Base-by-base conservation (phyloP, 2,113 vertebrate genomes). In the Mirza zaza region DNA sequence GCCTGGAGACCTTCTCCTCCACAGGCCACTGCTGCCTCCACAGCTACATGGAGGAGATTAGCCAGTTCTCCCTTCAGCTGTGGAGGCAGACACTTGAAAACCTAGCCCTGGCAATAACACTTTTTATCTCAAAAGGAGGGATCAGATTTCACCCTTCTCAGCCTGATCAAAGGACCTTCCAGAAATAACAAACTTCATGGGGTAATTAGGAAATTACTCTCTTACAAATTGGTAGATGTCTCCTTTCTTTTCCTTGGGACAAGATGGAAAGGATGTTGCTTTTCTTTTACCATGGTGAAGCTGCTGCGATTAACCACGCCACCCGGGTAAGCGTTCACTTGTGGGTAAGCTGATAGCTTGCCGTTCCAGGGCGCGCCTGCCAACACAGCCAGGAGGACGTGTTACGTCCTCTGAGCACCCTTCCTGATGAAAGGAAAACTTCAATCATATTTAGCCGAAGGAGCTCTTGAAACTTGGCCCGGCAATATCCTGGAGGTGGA, bases 141-240 rank as follows among this genome's bases (percentile, higher is more conserved):
- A 96, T 98, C 71, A 0, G n/a, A 55, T 98, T 98, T 98, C 98
- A 93, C 73, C 70, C 87, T 97, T 92, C 95, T 95, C 97, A 95
- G 89, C 86, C 34, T 96, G 65, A 39, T 84, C 97, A 89, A 97
- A 97, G 93, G 90, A 96, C 94, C 96, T 96, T 98, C 89, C 95
- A 98, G 95, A 96, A 98, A 98, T 52, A 97, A 95, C 94, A 97
- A 95, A 95, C 90, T 96, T 90, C 92, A n/a, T 84, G 90, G 94
- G 83, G 90, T 97, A 98, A 97, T 94, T 96, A 96, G 77, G 48
- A 45, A 97, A 97, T 94, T 96, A 97, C 79, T 95, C 95, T 4
- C 92, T 82, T 90, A 93, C 82, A 94, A 97, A 96, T 93, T 91
- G 83, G 79, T 96, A 80, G 70, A 90, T 87, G 59, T 87, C 92